Evolutionary conservation across 35 echinoderm and acorn worm genomes (phyloP).

Genomic region (Chiridota heheva): DNA sequence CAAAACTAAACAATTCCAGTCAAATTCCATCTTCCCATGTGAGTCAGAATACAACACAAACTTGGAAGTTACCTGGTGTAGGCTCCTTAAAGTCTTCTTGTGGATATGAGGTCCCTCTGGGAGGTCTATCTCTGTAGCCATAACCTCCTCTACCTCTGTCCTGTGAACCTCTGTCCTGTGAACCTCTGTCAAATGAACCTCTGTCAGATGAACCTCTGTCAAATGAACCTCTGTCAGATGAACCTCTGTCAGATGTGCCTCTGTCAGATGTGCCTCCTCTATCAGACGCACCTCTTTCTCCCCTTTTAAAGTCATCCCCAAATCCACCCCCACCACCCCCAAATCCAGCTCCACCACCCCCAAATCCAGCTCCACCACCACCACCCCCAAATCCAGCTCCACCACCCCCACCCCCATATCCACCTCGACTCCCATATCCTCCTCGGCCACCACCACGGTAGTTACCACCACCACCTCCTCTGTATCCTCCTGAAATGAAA

Average conservation of each 20-base stretch:
- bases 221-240: too few species aligned
- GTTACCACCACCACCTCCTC: constrained; percentile 35
- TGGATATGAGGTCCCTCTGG: too few species aligned
- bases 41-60: too few species aligned
- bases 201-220: too few species aligned
- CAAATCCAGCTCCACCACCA: constrained; percentile 33
- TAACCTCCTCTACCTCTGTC: too few species aligned
- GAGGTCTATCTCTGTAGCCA: too few species aligned
- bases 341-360: constrained; percentile 36
- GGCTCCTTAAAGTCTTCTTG: constrained; percentile 77
- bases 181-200: too few species aligned
- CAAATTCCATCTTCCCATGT: too few species aligned
- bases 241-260: constrained; percentile 26
- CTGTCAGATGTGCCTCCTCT: constrained; percentile 13
- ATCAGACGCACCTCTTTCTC: constrained; percentile 25
- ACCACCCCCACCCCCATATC: constrained; percentile 24
- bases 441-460: constrained; percentile 46
- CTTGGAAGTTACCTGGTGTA: constrained; percentile 64
- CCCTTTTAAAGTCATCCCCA: constrained; percentile 10
- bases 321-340: constrained; percentile 20
- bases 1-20: too few species aligned
- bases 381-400: constrained; percentile 34
- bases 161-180: too few species aligned
- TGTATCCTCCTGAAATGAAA: neutral
- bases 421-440: constrained; percentile 56